Base-by-base conservation (phyloP, 2,888 invertebrate species). In the Dendrolimus pini region DNA sequence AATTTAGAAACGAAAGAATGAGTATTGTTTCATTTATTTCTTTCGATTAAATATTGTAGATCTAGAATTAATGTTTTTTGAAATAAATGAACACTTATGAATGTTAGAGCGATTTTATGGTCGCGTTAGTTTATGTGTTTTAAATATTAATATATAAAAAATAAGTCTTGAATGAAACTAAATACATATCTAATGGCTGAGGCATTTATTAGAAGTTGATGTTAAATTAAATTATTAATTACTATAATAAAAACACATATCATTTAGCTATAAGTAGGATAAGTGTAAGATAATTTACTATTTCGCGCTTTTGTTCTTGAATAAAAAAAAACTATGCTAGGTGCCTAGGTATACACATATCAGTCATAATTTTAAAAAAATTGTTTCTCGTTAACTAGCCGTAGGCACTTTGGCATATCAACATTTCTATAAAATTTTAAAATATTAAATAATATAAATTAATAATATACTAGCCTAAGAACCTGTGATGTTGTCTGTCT, bases 131-230 rank as follows among this genome's bases (percentile, higher is more conserved):
- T 52, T 14, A 41, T 58, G 52, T 55, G 58, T 58, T 66, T 65
- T 59, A 62, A 65, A 56, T 56, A 55, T 59, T 55, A 53, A 55
- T 60, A 54, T 41, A 9, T 59, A 59, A 58, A 52, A 79, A 71
- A 66, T 86, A 87, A 85, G 83, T 84, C 78, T 85, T 84, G 69
- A 78, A 77, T 82, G 82, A 89, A 89, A 89, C 85, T 66, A 74
- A 78, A 85, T 82, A 91, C 87, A 91, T 89, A 90, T 90, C 88
- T 54, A 18, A 85, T 90, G 91, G 90, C 90, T 91, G 91, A 85
- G 90, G 91, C 90, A 91, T 90, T 89, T 89, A 86, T 80, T 80
- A 70, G 79, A 78, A 71, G 66, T 87, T 67, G 83, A 75, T 87
- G 87, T 87, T 86, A 83, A 74, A 72, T 62, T 68, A 66, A 68